Evolutionary conservation across 2,113 vertebrate genomes (phyloP), one percentile per base, ranked within the genome.

Genomic region (Tupaia tana): DNA sequence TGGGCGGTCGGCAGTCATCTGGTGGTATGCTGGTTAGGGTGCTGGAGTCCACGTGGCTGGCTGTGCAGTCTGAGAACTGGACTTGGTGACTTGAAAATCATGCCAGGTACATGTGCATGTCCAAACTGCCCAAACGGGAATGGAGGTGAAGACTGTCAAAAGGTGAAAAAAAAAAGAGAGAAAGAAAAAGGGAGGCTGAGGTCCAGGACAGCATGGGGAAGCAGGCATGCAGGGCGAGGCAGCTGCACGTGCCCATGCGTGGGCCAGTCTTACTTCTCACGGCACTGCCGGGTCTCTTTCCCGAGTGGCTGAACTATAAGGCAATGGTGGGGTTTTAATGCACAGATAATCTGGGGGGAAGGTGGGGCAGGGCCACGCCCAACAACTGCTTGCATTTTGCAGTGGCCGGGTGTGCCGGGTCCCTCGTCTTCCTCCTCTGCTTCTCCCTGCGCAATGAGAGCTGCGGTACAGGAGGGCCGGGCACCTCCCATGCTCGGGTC

Each of bases 201-300:
- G 31, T 84, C 43, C 18, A 69, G 71, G 29, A 31, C 0, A 29
- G 25, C 63, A 3, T 54, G 43, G 54, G n/a, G 22, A n/a, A 66
- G 10, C 2, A 56, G 77, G 77, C 16, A 54, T n/a, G 4, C 19
- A 19, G 9, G 2, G 7, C 24, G 58, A 91, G 12, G 69, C 8
- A 14, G 70, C 27, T 12, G 52, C 0, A 3, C 0, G 7, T 1
- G 19, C 20, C 24, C 2, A 22, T 20, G 5, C n/a, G 13, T 29
- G 54, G 4, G 20, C 73, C n/a, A 14, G n/a, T 15, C 19, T 61
- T 34, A 56, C 19, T 56, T 73, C 58, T 31, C 52, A 13, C 8
- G 12, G 64, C 58, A 52, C 27, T 79, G 59, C 52, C 14, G 20
- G 56, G 11, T 25, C 19, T 22, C 77, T 70, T 81, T 92, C 15